phyloP scores from a whole-genome alignment of 2,888 invertebrate genomes.

The Lydus trimaculatus region DNA sequence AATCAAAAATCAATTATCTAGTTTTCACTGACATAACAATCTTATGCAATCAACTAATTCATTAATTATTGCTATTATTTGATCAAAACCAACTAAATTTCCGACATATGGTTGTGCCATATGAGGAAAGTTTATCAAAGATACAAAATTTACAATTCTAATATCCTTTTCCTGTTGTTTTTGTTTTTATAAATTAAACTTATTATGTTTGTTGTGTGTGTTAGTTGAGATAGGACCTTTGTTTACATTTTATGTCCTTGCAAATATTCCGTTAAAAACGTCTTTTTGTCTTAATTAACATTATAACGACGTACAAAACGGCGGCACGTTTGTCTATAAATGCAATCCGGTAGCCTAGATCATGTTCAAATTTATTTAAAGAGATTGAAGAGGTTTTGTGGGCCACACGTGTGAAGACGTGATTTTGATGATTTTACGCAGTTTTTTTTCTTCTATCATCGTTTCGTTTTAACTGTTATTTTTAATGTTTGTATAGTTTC shows the following conservation, averaged over 20 bases:
- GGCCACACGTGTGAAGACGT: conserved; percentile 11
- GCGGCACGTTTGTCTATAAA: conserved; percentile 26
- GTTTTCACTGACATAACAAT: neutral
- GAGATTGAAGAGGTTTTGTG: neutral
- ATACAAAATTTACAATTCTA: neutral
- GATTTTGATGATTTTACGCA: neutral
- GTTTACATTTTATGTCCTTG: neutral
- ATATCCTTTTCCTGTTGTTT: too few relatives aligned
- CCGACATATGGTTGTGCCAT: neutral
- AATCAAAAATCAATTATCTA: too few relatives aligned
- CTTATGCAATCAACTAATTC: neutral
- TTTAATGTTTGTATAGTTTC: neutral
- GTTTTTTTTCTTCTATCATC: neutral
- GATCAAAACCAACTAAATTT: neutral
- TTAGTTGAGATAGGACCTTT: neutral
- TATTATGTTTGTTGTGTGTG: neutral
- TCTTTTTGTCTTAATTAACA: neutral
- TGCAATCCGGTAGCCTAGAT: conserved; percentile 26
- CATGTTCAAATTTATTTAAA: conserved; percentile 12
- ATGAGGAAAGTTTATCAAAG: neutral
- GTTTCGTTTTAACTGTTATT: neutral
- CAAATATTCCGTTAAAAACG: neutral
- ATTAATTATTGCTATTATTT: neutral
- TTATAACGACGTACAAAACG: conserved; percentile 4
- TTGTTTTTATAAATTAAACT: too few relatives aligned